phyloP scores from a whole-genome alignment of 37 sponge, comb jelly and placozoan species.

The Ianthella basta region DNA sequence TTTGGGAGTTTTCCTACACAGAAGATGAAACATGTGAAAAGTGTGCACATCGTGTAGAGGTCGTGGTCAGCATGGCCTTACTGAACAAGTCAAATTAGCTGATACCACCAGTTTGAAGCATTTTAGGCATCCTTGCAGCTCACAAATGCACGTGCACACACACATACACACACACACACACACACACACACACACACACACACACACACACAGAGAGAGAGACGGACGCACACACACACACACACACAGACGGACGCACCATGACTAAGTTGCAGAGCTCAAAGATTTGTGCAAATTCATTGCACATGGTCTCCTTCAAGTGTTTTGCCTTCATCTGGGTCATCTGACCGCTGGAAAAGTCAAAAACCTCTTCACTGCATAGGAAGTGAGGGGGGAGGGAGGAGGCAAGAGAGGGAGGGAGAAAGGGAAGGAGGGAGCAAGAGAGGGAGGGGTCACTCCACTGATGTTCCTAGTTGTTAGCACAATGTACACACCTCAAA shows the following conservation, averaged over 20 bases:
- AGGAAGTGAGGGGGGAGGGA: too few relatives aligned
- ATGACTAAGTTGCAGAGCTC: constrained; percentile 90
- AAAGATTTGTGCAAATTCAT: constrained; percentile 94
- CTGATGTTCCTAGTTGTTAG: too few relatives aligned
- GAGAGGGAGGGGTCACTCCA: too few relatives aligned
- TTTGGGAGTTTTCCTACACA: constrained; percentile 85
- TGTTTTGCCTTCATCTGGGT: constrained; percentile 96
- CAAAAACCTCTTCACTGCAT: constrained; percentile 98
- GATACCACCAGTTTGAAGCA: too few relatives aligned
- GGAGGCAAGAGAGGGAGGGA: background rate
- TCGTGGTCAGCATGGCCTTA: too few relatives aligned
- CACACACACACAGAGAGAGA: constrained; percentile 13
- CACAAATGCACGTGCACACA: too few relatives aligned
- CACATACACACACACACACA: constrained; percentile 1
- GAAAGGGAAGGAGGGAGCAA: background rate
- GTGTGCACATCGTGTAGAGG: background rate
- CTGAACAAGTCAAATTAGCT: too few relatives aligned
- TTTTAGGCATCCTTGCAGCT: too few relatives aligned
- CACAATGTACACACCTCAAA: too few relatives aligned
- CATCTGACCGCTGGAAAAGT: constrained; percentile 97
- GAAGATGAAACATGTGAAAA: background rate
- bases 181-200: background rate
- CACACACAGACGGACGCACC: constrained; percentile 51
- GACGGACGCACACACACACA: background rate
- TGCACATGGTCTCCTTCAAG: constrained; percentile 98